phyloP scores from a whole-genome alignment of 2,797 vertebrate genomes.

The Phoebastria nigripes region DNA sequence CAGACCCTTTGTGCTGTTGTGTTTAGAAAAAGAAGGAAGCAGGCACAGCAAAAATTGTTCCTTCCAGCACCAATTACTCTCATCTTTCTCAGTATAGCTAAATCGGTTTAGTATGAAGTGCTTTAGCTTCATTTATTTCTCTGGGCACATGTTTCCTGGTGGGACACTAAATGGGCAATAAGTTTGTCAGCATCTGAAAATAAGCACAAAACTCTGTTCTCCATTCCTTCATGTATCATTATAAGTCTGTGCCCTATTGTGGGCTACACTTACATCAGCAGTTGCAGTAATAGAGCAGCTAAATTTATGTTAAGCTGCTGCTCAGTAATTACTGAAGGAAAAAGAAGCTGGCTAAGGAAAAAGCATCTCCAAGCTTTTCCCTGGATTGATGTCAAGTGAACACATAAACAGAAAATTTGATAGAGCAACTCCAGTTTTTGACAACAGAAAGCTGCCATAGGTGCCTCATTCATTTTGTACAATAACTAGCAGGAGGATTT shows the following conservation, averaged over 20 bases:
- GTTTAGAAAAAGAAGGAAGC: not conserved
- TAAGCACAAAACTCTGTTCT: not conserved
- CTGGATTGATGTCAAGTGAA: conserved; percentile 31
- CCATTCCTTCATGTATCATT: not conserved
- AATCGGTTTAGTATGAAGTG: not conserved
- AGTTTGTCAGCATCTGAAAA: conserved; percentile 43
- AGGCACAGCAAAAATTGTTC: not conserved
- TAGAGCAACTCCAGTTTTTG: not conserved
- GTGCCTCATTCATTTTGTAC: not conserved
- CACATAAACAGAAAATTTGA: conserved; percentile 8
- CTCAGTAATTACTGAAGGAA: conserved; percentile 30
- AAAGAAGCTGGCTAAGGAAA: conserved; percentile 18
- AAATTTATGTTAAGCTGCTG: conserved; percentile 44
- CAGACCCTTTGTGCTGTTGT: not conserved
- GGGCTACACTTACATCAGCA: conserved; percentile 8
- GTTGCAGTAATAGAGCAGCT: conserved; percentile 10
- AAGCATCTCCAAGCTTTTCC: not conserved
- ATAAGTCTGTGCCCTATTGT: not conserved
- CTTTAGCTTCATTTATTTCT: conserved; percentile 35
- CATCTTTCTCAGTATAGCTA: conserved; percentile 37
- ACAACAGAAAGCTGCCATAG: not conserved
- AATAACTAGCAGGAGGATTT: not conserved
- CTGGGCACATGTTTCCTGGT: conserved; percentile 9
- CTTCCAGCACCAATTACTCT: not conserved
- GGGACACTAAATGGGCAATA: not conserved